Base-by-base conservation (phyloP, 2,113 vertebrate species). In the human (Homo sapiens) region DNA sequence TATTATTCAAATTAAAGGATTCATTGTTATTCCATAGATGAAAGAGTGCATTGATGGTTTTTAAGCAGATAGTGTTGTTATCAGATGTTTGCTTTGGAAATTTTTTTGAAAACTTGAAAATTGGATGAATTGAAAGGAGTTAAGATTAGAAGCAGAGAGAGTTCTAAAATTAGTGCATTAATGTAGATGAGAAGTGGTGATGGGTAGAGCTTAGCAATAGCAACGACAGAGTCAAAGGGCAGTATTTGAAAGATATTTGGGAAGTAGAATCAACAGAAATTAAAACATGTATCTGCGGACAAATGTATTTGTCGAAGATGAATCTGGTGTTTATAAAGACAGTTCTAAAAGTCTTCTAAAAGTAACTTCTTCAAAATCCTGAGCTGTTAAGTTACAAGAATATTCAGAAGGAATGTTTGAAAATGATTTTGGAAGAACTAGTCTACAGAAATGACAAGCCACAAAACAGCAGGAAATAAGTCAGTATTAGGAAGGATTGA, bases 341-440 rank as follows among this genome's bases (percentile, higher is more conserved):
- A 84, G 32, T 79, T 95, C 30, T 66, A 79, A 96, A 94, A 70
- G n/a, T 45, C n/a, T 83, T 82, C 68, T 82, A 64, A 81, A 94
- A 76, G 6, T 57, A 88, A 70, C 73, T 93, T 94, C 48, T 89
- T 96, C 83, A 85, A 91, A 87, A 43, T 95, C 17, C 20, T 93
- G 61, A 1, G 16, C 43, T 95, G 30, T 2, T 81, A 82, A 89
- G 20, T 72, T 64, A 40, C 70, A 4, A 32, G 86, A 20, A 35
- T 45, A 91, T 66, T 93, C 8, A 79, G 32, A 91, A 70, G 52
- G 27, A 85, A 40, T 61, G 75, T 32, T 93, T 83, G 22, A 83
- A 86, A 59, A 66, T 50, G 23, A 30, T 75, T 85, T 96, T 87
- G 23, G 27, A 92, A 89, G 45, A 92, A 73, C 38, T 73, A 40